phyloP scores from a whole-genome alignment of 2,797 vertebrate genomes.

The Sebastes cheni region DNA sequence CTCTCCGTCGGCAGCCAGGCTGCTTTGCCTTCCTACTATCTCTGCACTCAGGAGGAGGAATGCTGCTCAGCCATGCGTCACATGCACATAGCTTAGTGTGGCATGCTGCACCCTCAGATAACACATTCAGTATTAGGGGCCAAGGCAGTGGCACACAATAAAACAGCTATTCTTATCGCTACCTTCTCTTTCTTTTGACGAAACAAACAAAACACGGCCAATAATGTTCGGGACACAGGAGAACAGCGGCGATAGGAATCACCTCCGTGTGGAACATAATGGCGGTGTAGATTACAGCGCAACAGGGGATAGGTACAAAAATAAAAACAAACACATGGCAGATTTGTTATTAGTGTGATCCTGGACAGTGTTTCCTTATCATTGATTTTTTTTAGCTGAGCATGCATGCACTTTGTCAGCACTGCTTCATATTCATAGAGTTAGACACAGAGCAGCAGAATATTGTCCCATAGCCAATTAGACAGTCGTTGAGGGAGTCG shows the following conservation, averaged over 20 bases:
- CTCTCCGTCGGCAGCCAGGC: constrained; percentile 55
- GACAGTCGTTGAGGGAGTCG: constrained; percentile 42
- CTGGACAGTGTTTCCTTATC: not conserved
- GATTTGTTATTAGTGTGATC: constrained; percentile 3
- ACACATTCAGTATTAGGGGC: constrained; percentile 78
- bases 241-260: constrained; percentile 33
- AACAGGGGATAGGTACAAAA: not conserved
- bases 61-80: constrained; percentile 77
- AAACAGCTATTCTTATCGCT: constrained; percentile 80
- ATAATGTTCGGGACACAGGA: constrained; percentile 17
- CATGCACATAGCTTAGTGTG: constrained; percentile 77
- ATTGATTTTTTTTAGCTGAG: constrained; percentile 19
- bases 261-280: not conserved
- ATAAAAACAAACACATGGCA: constrained; percentile 5
- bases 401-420: constrained; percentile 1
- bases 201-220: constrained; percentile 42
- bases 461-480: constrained; percentile 16
- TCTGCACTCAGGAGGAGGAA: constrained; percentile 76
- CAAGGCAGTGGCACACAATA: constrained; percentile 79
- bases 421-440: constrained; percentile 7
- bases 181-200: constrained; percentile 48
- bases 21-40: constrained; percentile 72
- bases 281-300: constrained; percentile 6
- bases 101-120: constrained; percentile 77
- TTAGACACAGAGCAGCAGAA: not conserved